Conservation (phyloP, 2,797 vertebrate genomes). For the Epinephelus malabaricus region DNA sequence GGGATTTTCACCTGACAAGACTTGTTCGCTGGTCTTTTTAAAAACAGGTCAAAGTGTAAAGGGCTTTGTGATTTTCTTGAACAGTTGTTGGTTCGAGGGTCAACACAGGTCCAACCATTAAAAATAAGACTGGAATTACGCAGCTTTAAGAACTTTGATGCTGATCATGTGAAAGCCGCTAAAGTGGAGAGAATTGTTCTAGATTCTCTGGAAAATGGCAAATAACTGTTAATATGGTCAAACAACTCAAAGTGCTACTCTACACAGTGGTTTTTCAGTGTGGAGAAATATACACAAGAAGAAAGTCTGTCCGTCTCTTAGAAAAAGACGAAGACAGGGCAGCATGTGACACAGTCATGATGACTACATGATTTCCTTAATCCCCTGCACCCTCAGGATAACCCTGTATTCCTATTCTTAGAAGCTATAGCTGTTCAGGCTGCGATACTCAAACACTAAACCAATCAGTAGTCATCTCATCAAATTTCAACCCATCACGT, state of each 20-base stretch:
- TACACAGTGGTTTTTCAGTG: neutral
- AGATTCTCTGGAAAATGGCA: too few species aligned
- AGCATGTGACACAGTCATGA: constrained; percentile 33
- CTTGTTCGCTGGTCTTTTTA: neutral
- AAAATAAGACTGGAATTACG: constrained; percentile 16
- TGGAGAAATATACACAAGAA: neutral
- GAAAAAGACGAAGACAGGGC: neutral
- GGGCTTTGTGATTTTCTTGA: neutral
- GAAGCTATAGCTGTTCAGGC: constrained; percentile 32
- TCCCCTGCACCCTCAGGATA: constrained; percentile 27
- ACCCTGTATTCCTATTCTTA: constrained; percentile 38
- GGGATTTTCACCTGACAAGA: neutral
- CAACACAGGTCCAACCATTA: constrained; percentile 2
- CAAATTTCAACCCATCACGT: constrained; percentile 20
- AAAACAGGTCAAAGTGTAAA: constrained; percentile 22
- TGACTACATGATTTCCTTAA: constrained; percentile 38
- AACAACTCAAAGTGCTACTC: neutral
- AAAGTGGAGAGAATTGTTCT: too few species aligned
- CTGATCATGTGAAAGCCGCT: constrained; percentile 40
- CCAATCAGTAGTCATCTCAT: constrained; percentile 38
- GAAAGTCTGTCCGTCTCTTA: neutral
- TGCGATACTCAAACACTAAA: constrained; percentile 35
- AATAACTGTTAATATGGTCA: too few species aligned
- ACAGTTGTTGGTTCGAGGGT: neutral
- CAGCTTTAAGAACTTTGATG: constrained; percentile 17